phyloP scores from a whole-genome alignment of 1,140 invertebrate species.

The Geopemphigus sp. region DNA sequence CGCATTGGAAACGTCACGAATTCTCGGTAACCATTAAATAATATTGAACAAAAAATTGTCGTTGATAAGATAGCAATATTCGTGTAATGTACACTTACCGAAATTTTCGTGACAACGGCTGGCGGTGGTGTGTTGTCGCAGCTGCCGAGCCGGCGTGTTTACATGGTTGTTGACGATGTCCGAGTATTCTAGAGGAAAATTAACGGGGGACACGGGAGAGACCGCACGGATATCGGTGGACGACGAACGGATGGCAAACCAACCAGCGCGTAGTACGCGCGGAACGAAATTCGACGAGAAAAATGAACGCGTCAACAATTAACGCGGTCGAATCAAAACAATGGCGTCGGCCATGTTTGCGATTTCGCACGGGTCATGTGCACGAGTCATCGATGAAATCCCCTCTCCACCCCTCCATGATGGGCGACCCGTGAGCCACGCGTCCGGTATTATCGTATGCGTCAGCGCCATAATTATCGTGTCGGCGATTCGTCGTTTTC shows the following conservation, averaged over 20 bases:
- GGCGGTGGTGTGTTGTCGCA: neutral
- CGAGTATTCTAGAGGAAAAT: neutral
- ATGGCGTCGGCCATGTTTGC: conserved; percentile 47
- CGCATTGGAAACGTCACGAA: too few species aligned
- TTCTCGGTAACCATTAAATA: too few species aligned
- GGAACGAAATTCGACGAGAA: neutral
- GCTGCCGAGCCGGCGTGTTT: neutral
- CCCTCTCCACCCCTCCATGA: neutral
- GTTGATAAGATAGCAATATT: too few species aligned
- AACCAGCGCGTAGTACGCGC: neutral
- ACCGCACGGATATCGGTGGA: neutral
- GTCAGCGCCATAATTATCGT: neutral
- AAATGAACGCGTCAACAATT: neutral
- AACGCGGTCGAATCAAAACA: conserved; percentile 40
- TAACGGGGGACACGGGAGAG: neutral
- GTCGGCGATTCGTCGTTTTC: neutral
- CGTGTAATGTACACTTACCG: neutral
- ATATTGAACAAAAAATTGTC: too few species aligned
- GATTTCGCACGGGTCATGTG: conserved; percentile 45
- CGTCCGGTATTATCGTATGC: conserved; percentile 1
- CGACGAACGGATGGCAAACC: neutral
- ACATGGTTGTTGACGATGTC: neutral
- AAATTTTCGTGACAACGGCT: neutral
- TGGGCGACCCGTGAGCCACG: neutral
- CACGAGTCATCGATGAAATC: conserved; percentile 42